Percentiles rank a stretch among this genome's conserved stretches.
phyloP scores from a whole-genome alignment of 2,797 vertebrate species.

The Sparidentex hasta region DNA sequence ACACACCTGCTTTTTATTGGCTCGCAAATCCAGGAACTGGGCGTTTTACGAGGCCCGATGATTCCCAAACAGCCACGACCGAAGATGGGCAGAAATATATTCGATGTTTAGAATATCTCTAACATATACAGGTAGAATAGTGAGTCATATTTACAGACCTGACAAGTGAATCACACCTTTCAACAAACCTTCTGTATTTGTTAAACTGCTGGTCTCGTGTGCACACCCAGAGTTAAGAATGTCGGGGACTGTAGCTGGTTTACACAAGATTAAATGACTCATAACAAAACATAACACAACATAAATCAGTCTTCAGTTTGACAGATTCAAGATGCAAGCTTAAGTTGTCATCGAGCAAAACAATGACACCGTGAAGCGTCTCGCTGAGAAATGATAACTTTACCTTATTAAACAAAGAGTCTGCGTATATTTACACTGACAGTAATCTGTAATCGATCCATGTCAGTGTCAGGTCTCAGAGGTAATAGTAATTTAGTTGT shows the following conservation, averaged over 20 bases:
- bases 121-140: no score
- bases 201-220: not conserved
- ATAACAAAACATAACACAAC: no score
- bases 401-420: no score
- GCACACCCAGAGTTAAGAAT: slow-evolving; percentile 22
- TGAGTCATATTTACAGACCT: not conserved
- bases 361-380: no score
- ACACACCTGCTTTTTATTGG: slow-evolving; percentile 13
- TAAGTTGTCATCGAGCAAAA: no score
- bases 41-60: not conserved
- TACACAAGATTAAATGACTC: not conserved
- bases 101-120: not conserved
- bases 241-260: not conserved
- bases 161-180: not conserved
- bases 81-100: not conserved
- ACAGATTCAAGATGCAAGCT: no score
- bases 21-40: not conserved
- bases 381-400: no score
- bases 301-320: not conserved
- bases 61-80: not conserved
- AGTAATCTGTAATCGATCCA: no score
- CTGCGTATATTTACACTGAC: no score
- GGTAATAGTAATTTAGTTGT: no score
- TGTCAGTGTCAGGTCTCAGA: no score
- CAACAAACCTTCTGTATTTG: not conserved